Percentiles rank a stretch among this genome's conserved stretches.
phyloP scores from a whole-genome alignment of 2,888 invertebrate species.

The Anoplius nigerrimus region DNA sequence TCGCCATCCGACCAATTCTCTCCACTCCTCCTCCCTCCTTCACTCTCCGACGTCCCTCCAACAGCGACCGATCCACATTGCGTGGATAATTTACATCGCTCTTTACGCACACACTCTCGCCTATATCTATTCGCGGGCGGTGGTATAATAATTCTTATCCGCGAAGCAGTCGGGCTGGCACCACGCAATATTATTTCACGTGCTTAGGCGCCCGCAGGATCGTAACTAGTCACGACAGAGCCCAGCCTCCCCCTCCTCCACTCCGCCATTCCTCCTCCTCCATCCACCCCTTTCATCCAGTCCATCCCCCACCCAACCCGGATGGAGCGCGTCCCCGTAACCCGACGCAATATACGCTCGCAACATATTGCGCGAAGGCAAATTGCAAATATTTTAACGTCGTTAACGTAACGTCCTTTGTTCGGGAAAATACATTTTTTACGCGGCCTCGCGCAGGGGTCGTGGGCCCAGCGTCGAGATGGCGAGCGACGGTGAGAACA shows the following conservation, averaged over 20 bases:
- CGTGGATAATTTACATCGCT: constrained; percentile 41
- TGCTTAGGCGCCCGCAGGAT: constrained; percentile 47
- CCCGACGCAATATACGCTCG: too few relatives aligned
- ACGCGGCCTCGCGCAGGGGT: neutral
- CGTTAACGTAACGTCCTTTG: neutral
- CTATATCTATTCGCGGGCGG: constrained; percentile 37
- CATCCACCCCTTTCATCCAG: neutral
- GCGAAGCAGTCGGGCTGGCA: constrained; percentile 29
- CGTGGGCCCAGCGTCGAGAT: neutral
- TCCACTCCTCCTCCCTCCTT: neutral
- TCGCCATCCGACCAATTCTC: constrained; percentile 18
- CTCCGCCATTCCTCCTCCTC: neutral
- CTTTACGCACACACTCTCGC: constrained; percentile 13
- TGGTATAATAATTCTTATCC: constrained; percentile 50
- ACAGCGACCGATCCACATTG: constrained; percentile 47
- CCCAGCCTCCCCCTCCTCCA: constrained; percentile 2
- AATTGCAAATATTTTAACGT: neutral
- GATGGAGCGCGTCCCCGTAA: neutral
- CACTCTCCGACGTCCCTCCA: too few relatives aligned
- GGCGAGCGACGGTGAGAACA: too few relatives aligned
- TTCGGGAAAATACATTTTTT: constrained; percentile 2
- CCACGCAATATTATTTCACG: constrained; percentile 58
- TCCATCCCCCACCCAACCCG: neutral
- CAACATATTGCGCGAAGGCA: neutral
- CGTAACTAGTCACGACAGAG: constrained; percentile 41